Base-by-base conservation (phyloP, 2,113 vertebrate genomes). In the Rhagologus leucostigma region DNA sequence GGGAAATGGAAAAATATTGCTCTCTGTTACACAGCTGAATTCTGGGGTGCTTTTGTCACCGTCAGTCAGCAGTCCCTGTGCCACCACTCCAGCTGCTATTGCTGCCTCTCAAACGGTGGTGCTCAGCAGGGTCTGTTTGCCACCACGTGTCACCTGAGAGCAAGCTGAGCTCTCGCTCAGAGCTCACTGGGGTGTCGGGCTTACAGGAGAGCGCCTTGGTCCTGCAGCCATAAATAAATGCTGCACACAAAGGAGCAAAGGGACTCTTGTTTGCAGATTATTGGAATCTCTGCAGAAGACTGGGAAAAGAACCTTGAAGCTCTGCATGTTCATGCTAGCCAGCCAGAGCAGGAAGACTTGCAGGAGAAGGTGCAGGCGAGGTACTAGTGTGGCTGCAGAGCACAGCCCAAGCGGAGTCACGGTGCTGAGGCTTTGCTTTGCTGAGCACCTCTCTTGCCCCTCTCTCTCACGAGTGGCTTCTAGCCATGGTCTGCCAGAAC, bases 381-480 rank as follows among this genome's bases (percentile, higher is more conserved):
- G 44, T 52, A 18, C 21, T 55, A 19, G 52, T 0, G n/a, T 42
- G 76, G 79, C 47, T 22, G 39, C 80, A 64, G 85, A 46, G 33
- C 52, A 42, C 13, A 1, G 30, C 19, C 39, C 30, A 30, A 16
- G 24, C 20, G 60, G 19, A 37, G 50, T 11, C 14, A 11, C 0
- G 0, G 47, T 47, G 44, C 56, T 39, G 27, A 71, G 73, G 39
- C 35, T 9, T 22, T 4, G 4, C 63, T 86, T 23, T 69, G n/a
- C 47, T 19, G 11, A 69, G 47, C 19, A 7, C 35, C 19, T 75
- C 49, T 59, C 41, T 49, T 46, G 30, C 7, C 44, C n/a, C 21
- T 33, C 60, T 79, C 21, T 10, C n/a, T 47, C 44, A 32, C 0
- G 0, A 75, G 8, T 23, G 37, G 41, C 42, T 87, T 37, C 30